Percentiles rank a stretch among this genome's conserved stretches.
Conservation (phyloP, 2,113 vertebrate genomes). For the Misgurnus mizolepis region DNA sequence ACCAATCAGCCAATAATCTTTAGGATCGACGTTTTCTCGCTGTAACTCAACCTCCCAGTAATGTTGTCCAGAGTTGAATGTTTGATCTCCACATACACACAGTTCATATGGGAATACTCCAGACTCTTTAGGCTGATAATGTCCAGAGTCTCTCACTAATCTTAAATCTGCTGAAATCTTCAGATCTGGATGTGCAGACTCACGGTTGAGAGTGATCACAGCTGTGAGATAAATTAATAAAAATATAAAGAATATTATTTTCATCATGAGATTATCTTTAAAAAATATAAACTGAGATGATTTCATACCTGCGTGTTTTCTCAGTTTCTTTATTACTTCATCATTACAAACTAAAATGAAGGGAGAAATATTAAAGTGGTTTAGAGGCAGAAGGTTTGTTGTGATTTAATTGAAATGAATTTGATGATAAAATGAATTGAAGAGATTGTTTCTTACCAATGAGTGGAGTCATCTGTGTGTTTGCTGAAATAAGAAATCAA, state of each 20-base stretch:
- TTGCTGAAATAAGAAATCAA: no score
- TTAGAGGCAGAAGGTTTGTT: no score
- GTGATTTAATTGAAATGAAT: no score
- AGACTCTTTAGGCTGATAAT: fast-evolving
- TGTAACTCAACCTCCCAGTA: conserved; percentile 68
- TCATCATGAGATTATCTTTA: not conserved
- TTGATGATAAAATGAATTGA: no score
- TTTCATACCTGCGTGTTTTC: conserved; percentile 1
- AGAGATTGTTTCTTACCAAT: no score
- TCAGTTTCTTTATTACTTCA: not conserved
- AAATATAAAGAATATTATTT: not conserved
- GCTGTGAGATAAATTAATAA: conserved; percentile 54
- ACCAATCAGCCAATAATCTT: conserved; percentile 68
- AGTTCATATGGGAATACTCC: conserved; percentile 44
- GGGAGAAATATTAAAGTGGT: no score
- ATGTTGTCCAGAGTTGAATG: conserved; percentile 52
- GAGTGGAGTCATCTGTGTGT: no score
- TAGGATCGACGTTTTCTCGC: fast-evolving
- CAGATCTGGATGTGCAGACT: not conserved
- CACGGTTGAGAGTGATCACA: conserved; percentile 44
- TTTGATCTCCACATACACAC: conserved; percentile 52
- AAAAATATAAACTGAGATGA: not conserved
- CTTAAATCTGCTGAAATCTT: fast-evolving
- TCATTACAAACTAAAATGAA: not conserved
- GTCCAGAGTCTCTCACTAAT: fast-evolving